Evolutionary conservation across 2,113 vertebrate genomes (phyloP).

Genomic region (Sinocyclocheilus grahami): DNA sequence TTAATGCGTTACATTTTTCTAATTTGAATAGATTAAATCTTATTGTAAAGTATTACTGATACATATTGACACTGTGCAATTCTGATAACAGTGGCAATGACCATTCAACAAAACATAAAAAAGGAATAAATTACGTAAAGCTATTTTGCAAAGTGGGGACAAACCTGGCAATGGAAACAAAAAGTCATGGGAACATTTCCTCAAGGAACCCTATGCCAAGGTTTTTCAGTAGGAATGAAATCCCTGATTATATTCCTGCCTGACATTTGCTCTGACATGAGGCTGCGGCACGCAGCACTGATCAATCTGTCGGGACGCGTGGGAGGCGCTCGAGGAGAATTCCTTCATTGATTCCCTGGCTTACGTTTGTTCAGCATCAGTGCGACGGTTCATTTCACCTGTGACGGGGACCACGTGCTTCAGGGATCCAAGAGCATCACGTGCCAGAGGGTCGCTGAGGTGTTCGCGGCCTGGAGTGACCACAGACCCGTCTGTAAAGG

Average conservation of each 20-base stretch:
- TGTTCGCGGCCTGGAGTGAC: slow-evolving; percentile 97
- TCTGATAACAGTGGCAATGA: background rate
- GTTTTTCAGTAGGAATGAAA: background rate
- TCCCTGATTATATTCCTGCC: background rate
- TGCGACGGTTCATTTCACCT: slow-evolving; percentile 89
- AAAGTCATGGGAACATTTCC: background rate
- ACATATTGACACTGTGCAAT: background rate
- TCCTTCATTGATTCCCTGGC: slow-evolving; percentile 1
- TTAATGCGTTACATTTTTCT: too few relatives aligned
- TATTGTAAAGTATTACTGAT: background rate
- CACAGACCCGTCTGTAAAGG: slow-evolving; percentile 96
- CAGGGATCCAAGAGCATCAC: slow-evolving; percentile 96
- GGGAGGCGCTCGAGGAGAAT: background rate
- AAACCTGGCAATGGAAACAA: background rate
- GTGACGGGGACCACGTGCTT: slow-evolving; percentile 94
- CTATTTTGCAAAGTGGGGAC: too few relatives aligned
- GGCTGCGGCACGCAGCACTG: background rate
- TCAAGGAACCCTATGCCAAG: background rate
- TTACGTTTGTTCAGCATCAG: slow-evolving; percentile 79
- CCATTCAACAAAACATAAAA: background rate
- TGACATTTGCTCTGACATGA: slow-evolving; percentile 33
- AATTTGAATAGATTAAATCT: too few relatives aligned
- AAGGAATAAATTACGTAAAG: background rate
- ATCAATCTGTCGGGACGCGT: background rate
- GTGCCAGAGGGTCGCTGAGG: slow-evolving; percentile 94